Percentiles rank a stretch among this genome's conserved stretches.
phyloP scores from a whole-genome alignment of 2,888 invertebrate species.

The Leptodirus hochenwartii region DNA sequence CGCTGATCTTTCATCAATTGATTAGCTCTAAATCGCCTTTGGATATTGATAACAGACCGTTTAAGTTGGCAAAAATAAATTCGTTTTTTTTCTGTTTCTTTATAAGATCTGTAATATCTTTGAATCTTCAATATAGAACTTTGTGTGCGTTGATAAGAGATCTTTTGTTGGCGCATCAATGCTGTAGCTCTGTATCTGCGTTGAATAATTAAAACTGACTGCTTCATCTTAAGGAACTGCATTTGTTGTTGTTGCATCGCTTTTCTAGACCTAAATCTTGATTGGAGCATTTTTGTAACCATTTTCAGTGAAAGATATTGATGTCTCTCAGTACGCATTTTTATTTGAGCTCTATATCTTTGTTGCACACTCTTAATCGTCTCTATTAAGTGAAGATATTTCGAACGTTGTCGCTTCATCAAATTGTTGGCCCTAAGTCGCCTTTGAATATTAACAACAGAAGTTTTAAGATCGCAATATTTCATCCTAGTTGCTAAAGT shows the following conservation, averaged over 20 bases:
- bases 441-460: conserved; percentile 18
- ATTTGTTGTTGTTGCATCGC: conserved; percentile 14
- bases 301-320: conserved; percentile 14
- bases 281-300: conserved; percentile 19
- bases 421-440: conserved; percentile 21
- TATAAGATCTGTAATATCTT: conserved; percentile 14
- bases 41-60: conserved; percentile 7
- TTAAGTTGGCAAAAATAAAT: conserved; percentile 10
- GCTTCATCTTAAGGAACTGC: conserved; percentile 1
- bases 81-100: conserved; percentile 10
- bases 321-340: conserved; percentile 13
- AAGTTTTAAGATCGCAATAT: conserved; percentile 11
- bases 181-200: conserved; percentile 23
- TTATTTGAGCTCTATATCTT: conserved; percentile 23
- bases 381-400: conserved; percentile 12
- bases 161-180: conserved; percentile 20
- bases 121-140: no score
- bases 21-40: conserved; percentile 13
- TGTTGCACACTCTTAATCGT: conserved; percentile 17
- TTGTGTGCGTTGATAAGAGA: not conserved
- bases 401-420: conserved; percentile 12
- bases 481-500: no score
- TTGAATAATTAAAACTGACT: conserved; percentile 19
- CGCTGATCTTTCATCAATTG: conserved; percentile 12
- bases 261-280: conserved; percentile 14